Base-by-base conservation (phyloP, 2,797 vertebrate species). In the Graptemys geographica region DNA sequence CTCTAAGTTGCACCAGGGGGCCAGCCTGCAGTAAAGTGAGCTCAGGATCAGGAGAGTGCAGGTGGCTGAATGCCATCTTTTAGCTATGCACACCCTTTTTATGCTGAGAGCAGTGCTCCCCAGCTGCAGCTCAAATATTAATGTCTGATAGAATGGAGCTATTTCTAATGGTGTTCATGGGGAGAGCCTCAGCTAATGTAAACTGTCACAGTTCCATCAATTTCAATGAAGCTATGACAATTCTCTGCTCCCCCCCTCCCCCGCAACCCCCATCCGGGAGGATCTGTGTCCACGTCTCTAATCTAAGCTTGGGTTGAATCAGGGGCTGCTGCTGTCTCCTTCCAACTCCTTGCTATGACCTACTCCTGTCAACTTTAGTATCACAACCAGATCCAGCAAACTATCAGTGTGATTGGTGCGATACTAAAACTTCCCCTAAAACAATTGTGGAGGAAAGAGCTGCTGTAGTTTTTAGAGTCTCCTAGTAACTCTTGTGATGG, bases 361-460 rank as follows among this genome's bases (percentile, higher is more conserved):
- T 94, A 25, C 44, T 86, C 21, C 56, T 69, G 84, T 84, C 72
- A 94, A 83, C 86, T 56, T 88, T 47, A 89, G 16, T 9, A 92
- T 53, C 31, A 33, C 51, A 93, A 89, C 79, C 79, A 62, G 84
- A 91, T 89, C 79, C 79, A 23, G 4, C 31, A 89, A 89, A 81
- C 27, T 44, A 57, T 84, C 37, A 86, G 69, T 79, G 79, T 74
- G 25, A 86, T 76, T 84, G 44, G 83, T 84, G 49, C 51, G 81
- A 93, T 59, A 55, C 72, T 94, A 23, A 53, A 37, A 51, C 21
- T 87, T 92, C 33, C 62, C 83, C 11, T 53, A 44, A 83, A n/a
- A 56, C 18, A 89, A 44, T 19, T 57, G 56, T 57, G 56, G 23
- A 57, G 27, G 25, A 57, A 57, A 57, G 56, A 57, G 56, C 11